phyloP scores from a whole-genome alignment of 2,797 vertebrate species.

The Enoplosus armatus region DNA sequence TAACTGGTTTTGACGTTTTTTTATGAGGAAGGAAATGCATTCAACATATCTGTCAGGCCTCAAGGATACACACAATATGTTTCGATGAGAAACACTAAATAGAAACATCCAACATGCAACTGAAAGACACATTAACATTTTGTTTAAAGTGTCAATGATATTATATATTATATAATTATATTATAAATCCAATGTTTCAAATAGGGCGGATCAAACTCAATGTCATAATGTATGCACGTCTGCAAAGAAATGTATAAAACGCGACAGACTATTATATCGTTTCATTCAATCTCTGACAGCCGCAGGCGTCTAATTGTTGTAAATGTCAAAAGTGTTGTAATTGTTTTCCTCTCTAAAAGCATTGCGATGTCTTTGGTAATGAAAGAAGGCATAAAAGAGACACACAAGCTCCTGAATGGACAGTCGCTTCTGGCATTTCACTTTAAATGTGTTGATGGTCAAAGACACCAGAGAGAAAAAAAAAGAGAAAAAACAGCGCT shows the following conservation, averaged over 20 bases:
- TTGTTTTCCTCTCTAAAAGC: slow-evolving; percentile 43
- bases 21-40: not conserved
- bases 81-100: not conserved
- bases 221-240: slow-evolving; percentile 8
- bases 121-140: not conserved
- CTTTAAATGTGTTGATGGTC: slow-evolving; percentile 32
- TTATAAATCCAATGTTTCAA: too few species aligned
- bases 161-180: too few species aligned
- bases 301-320: slow-evolving; percentile 39
- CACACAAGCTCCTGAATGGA: slow-evolving; percentile 8
- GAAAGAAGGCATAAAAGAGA: slow-evolving; percentile 17
- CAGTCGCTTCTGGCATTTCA: slow-evolving; percentile 31
- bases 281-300: slow-evolving; percentile 27
- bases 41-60: not conserved
- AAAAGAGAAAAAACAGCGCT: not conserved
- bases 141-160: slow-evolving; percentile 4
- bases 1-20: not conserved
- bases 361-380: slow-evolving; percentile 37
- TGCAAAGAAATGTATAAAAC: slow-evolving; percentile 28
- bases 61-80: not conserved
- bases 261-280: slow-evolving; percentile 18
- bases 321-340: slow-evolving; percentile 41
- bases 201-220: slow-evolving; percentile 20
- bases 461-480: slow-evolving; percentile 15
- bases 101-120: not conserved